Percentiles rank a stretch among this genome's conserved stretches.
Evolutionary conservation across 2,113 vertebrate genomes (phyloP).

Genomic region (Epinephelus cyanopodus): DNA sequence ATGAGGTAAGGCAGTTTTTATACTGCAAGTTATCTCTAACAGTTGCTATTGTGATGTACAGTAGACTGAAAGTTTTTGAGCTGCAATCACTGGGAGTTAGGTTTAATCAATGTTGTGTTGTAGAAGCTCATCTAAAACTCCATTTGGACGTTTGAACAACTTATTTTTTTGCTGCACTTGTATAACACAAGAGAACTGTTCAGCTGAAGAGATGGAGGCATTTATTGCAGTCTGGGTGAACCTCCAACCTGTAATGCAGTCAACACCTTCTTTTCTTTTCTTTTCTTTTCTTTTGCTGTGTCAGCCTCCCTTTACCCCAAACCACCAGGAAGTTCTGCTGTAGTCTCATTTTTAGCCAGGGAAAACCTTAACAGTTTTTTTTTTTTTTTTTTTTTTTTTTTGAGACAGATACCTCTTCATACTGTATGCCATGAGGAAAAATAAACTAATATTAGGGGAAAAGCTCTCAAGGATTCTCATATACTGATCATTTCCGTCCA

Average conservation of each 20-base stretch:
- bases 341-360: neutral
- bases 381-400: conserved; percentile 16
- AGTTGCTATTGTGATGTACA: neutral
- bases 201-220: neutral
- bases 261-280: conserved; percentile 3
- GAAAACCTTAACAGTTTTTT: conserved; percentile 1
- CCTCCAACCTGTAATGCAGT: neutral
- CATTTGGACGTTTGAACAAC: neutral
- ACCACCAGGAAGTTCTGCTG: conserved; percentile 19
- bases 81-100: neutral
- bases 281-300: conserved; percentile 9
- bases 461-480: neutral
- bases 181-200: neutral
- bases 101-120: neutral
- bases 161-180: neutral
- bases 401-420: neutral
- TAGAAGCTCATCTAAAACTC: neutral
- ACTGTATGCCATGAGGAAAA: neutral
- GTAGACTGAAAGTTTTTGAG: neutral
- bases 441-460: neutral
- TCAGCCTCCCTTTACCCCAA: conserved; percentile 21
- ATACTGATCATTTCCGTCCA: neutral
- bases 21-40: neutral
- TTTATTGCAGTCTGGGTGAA: conserved; percentile 16
- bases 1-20: neutral